A percentile compares a stretch with the other conserved stretches of the same genome.
These are phyloP conservation scores for Lasaia peninsularis DNA, from an alignment of 1,140 invertebrate genomes.

Conservation along the genomic window DNA sequence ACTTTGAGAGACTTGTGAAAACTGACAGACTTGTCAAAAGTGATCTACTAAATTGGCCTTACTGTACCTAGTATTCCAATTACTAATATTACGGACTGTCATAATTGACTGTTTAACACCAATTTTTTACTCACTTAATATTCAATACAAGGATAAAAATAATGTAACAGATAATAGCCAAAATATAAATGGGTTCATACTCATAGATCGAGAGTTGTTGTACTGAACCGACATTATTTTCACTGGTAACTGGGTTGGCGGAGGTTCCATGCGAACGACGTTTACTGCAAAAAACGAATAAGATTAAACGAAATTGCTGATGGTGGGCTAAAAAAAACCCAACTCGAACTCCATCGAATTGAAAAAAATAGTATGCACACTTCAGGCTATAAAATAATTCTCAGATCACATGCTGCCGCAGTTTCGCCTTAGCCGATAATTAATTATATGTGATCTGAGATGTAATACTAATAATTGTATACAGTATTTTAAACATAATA, in stretches of 20 bases:
- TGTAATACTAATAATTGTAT: too few species aligned
- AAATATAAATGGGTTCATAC: background rate
- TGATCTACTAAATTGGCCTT: too few species aligned
- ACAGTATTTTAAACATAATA: too few species aligned
- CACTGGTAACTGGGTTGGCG: conserved; percentile 60
- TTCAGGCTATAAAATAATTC: too few species aligned
- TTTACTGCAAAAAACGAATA: conserved; percentile 48
- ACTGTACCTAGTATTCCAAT: background rate
- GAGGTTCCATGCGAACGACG: conserved; percentile 50
- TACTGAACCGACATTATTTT: conserved; percentile 53
- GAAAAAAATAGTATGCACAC: too few species aligned
- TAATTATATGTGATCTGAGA: too few species aligned
- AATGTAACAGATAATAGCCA: background rate
- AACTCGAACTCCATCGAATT: too few species aligned
- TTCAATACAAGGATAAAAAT: background rate
- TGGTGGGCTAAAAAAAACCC: background rate
- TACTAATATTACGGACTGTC: background rate
- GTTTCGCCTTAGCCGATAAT: too few species aligned
- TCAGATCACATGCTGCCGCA: too few species aligned
- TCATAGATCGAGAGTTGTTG: conserved; percentile 37
- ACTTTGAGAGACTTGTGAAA: too few species aligned
- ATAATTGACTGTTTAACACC: conserved; percentile 4
- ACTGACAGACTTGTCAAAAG: too few species aligned
- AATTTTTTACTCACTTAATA: background rate
- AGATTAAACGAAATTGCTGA: background rate